A percentile compares a stretch with the other conserved stretches of the same genome.
phyloP scores from a whole-genome alignment of 2,797 vertebrate genomes.

The Hylomyscus alleni region DNA sequence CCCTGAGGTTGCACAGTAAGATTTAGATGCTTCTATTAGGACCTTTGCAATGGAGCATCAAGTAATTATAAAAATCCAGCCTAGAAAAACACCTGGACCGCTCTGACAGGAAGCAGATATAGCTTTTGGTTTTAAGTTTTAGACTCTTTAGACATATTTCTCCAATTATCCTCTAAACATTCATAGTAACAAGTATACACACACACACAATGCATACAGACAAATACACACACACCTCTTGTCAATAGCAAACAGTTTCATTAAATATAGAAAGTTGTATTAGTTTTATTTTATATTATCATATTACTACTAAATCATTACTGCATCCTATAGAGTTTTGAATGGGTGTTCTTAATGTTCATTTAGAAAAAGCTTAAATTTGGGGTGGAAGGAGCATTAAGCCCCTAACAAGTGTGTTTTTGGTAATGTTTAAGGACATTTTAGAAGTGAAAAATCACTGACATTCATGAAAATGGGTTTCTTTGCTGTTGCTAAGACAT shows the following conservation, averaged over 20 bases:
- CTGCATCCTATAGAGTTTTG: not conserved
- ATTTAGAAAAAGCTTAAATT: conserved; percentile 37
- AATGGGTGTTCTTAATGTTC: not conserved
- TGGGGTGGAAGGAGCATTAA: not conserved
- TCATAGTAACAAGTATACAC: not conserved
- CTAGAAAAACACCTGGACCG: conserved; percentile 68
- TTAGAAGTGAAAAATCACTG: conserved; percentile 51
- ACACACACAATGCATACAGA: not conserved
- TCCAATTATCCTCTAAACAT: not conserved
- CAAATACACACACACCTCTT: not conserved
- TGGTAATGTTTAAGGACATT: not conserved
- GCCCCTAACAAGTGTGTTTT: not conserved
- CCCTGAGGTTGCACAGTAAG: conserved; percentile 67
- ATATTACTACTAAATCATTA: not conserved
- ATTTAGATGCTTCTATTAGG: conserved; percentile 81
- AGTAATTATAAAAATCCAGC: conserved; percentile 75
- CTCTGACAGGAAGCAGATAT: not conserved
- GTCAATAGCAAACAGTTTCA: conserved; percentile 22
- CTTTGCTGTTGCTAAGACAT: not conserved
- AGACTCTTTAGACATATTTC: not conserved
- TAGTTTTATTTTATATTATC: conserved; percentile 20
- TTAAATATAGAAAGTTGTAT: not conserved
- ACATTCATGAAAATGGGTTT: conserved; percentile 9
- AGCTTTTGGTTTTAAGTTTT: conserved; percentile 60
- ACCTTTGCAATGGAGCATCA: conserved; percentile 57